Evolutionary conservation across 1,140 invertebrate species (phyloP), one percentile per base, ranked within the genome.

Genomic region (Caenorhabditis inopinata): DNA sequence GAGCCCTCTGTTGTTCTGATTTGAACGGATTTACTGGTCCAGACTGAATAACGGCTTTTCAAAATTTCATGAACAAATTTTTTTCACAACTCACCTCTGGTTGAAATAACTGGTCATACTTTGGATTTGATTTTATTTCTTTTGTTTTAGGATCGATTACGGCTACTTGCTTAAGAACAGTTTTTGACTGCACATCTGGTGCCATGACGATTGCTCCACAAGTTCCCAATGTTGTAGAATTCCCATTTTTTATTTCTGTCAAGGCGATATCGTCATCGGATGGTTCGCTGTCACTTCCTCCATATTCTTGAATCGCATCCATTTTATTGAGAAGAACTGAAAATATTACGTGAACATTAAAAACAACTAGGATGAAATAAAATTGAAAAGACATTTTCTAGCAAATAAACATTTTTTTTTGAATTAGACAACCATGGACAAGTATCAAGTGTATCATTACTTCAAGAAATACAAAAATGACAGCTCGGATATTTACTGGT

Each of bases 91-190:
- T 79, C 85, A 91, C 91, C 14, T 93, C 91, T 4, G 96, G 95
- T n/a, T 95, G 93, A 91, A 93, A 98, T 3, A 99, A 89, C 89
- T 98, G 94, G 78, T 98, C 95, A 90, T 92, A 97, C 87, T 93
- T 96, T n/a, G 95, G 94, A 91, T 99, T 99, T 86, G 93, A 93
- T 80, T 90, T 91, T 5, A 99, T 89, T 90, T 96, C 95, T 87
- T 93, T 93, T 2, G 92, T 91, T 25, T 91, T 92, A 1, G 93
- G 92, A 90, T 94, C 93, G 78, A 94, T 32, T 9, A 89, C 47
- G 0, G 85, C 86, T 12, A 85, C 84, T 68, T 68, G 25, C 21
- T 21, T n/a, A 27, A 68, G 35, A 1, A n/a, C 58, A 68, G 32
- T 68, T 21, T 68, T 68, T 3, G 58, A 38, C n/a, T 42, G 16